A percentile compares a stretch with the other conserved stretches of the same genome.
Conservation (phyloP, 64 coral and sea anemone genomes). For the Actinia equina region DNA sequence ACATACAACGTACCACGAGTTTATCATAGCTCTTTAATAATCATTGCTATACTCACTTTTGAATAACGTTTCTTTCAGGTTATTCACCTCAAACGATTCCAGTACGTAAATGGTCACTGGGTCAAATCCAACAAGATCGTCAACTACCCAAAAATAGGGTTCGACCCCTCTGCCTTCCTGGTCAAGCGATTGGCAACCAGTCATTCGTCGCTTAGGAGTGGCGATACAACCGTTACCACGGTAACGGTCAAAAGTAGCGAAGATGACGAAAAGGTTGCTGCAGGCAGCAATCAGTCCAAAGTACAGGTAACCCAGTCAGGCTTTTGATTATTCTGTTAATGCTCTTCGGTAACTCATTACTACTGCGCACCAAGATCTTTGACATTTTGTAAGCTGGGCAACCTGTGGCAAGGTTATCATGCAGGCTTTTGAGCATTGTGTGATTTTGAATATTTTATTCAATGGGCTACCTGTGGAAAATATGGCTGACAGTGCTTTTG, state of each 20-base stretch:
- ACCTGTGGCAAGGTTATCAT: too few species aligned
- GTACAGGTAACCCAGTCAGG: background rate
- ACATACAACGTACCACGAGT: background rate
- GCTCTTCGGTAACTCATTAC: too few species aligned
- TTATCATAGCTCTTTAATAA: too few species aligned
- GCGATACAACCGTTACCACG: slow-evolving; percentile 49
- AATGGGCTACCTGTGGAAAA: background rate
- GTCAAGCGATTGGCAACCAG: slow-evolving; percentile 43
- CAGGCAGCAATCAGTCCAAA: slow-evolving; percentile 1
- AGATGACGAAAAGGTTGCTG: slow-evolving; percentile 26
- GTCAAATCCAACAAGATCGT: slow-evolving; percentile 99
- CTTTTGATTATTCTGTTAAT: too few species aligned
- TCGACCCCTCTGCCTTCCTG: slow-evolving; percentile 95
- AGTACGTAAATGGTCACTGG: slow-evolving; percentile 97
- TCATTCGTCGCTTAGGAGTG: background rate
- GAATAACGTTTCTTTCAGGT: slow-evolving; percentile 33
- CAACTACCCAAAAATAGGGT: slow-evolving; percentile 80
- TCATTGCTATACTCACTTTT: too few species aligned
- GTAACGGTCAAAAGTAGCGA: slow-evolving; percentile 72
- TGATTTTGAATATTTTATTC: too few species aligned
- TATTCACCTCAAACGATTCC: slow-evolving; percentile 93
- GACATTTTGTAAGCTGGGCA: too few species aligned
- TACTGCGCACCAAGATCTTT: too few species aligned
- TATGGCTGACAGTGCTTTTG: too few species aligned
- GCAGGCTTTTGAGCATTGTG: too few species aligned